Conservation (phyloP, 2,888 invertebrate species). For the Malthinus flaveolus region DNA sequence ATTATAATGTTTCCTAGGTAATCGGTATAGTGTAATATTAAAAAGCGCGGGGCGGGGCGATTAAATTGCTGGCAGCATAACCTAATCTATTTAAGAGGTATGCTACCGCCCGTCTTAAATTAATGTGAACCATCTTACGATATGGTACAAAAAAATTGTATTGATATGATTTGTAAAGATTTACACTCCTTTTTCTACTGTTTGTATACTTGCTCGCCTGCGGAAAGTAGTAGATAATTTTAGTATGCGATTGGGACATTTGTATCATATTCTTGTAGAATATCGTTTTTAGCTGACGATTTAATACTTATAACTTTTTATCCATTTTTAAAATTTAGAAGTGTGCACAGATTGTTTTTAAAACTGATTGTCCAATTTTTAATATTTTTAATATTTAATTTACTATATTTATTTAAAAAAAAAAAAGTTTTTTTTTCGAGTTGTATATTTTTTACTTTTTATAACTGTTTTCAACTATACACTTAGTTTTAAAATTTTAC, state of each 20-base stretch:
- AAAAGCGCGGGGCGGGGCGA: conserved; percentile 48
- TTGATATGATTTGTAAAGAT: conserved; percentile 56
- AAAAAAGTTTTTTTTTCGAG: conserved; percentile 52
- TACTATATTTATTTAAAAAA: conserved; percentile 53
- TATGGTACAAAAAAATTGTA: conserved; percentile 55
- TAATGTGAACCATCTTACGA: conserved; percentile 50
- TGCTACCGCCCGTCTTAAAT: conserved; percentile 28
- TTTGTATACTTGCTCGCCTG: conserved; percentile 54
- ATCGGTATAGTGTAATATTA: conserved; percentile 45
- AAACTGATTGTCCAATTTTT: conserved; percentile 48
- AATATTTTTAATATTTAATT: conserved; percentile 52
- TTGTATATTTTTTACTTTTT: conserved; percentile 56
- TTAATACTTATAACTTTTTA: conserved; percentile 48
- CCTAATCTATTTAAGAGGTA: conserved; percentile 26
- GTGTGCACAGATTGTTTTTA: conserved; percentile 48
- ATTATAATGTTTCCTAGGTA: conserved; percentile 51
- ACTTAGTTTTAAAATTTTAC: conserved; percentile 45
- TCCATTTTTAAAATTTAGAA: conserved; percentile 48
- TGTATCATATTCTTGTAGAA: conserved; percentile 54
- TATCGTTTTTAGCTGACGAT: conserved; percentile 51
- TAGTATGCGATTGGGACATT: conserved; percentile 43
- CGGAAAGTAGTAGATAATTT: conserved; percentile 46
- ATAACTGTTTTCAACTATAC: conserved; percentile 51
- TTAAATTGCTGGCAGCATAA: conserved; percentile 40
- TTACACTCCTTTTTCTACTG: conserved; percentile 57